Base-by-base conservation (phyloP, 1,140 invertebrate genomes). In the Bombyx mandarina region DNA sequence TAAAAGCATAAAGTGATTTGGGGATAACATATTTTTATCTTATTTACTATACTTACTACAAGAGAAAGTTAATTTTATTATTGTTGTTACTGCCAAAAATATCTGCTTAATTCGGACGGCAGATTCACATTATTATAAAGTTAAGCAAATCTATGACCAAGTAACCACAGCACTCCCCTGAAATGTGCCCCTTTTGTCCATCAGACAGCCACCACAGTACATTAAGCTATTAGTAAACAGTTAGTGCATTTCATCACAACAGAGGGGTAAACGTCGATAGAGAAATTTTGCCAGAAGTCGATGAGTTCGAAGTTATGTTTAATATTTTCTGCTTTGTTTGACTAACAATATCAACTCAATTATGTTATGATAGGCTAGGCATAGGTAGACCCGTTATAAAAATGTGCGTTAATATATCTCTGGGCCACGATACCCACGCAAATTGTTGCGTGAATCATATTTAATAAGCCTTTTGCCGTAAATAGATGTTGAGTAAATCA, bases 211-310 rank as follows among this genome's bases (percentile, higher is more conserved):
- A 72, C 72, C 67, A 72, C 67, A 80, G 69, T 80, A 72, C 74
- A 80, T 82, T 82, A 79, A 77, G 73, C 73, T 74, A 80, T 82
- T 82, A 80, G 75, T 71, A 77, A 77, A 71, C 73, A 73, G 66
- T 73, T 76, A 76, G 68, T 67, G 62, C 56, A 67, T 62, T 55
- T 49, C 57, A 49, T 18, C 10, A 56, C 44, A 48, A 56, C 61
- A 57, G 35, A 45, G 46, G 49, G 54, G 7, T 56, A 56, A 6
- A 18, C 42, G 12, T 18, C 26, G 26, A 35, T 35, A 35, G 26
- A 35, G 26, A 35, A 5, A 35, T 35, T 2, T 35, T 1, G 26
- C 1, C 26, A 35, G 26, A 0, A 35, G 26, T 35, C 4, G 1
- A 35, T 35, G 0, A 0, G 26, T 35, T 35, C 26, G 26, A 35